Base-by-base conservation (phyloP, 2,797 vertebrate species). In the Anableps anableps region DNA sequence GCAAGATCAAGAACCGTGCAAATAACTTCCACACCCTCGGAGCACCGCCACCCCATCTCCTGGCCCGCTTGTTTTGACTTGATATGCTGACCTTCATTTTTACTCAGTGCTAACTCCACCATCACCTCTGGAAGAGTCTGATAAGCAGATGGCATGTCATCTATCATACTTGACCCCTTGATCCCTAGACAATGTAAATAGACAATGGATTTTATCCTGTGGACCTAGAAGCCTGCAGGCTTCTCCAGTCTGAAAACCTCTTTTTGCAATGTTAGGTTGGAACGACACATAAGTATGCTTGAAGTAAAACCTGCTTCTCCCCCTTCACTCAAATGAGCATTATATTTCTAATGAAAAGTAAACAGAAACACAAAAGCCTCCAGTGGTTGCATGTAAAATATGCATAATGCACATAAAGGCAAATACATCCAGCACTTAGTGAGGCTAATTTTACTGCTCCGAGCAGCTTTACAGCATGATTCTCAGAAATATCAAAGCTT, bases 131-230 rank as follows among this genome's bases (percentile, higher is more conserved):
- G 87, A 91, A 88, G 85, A 76, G 55, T 87, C 93, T 89, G 94
- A 96, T 96, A 95, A 96, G 93, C 94, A 93, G 86, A 89, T 92
- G 93, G 90, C 86, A 90, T 89, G 88, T 86, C 93, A 91, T 96
- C 88, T 91, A 95, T 96, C 93, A 96, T 90, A 91, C 88, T 92
- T 95, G 93, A 96, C 94, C 93, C 84, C 89, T 78, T 88, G 89
- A 93, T 94, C 88, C 81, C 75, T 66, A 89, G 81, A 86, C 85
- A 91, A 81, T 88, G 88, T 90, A 90, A 93, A 94, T 89, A 88
- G 86, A 90, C 53, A 34, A 76, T 80, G 45, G 76, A 76, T 90
- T 94, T 88, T 77, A 83, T 86, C 89, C 86, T 55, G 80, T 79
- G 75, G n/a, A 80, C 79, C 41, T 64, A 34, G 66, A 81, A 83